A percentile compares a stretch with the other conserved stretches of the same genome.
Evolutionary conservation across 2,113 vertebrate species (phyloP).

Genomic region (Pterocles burchelli): DNA sequence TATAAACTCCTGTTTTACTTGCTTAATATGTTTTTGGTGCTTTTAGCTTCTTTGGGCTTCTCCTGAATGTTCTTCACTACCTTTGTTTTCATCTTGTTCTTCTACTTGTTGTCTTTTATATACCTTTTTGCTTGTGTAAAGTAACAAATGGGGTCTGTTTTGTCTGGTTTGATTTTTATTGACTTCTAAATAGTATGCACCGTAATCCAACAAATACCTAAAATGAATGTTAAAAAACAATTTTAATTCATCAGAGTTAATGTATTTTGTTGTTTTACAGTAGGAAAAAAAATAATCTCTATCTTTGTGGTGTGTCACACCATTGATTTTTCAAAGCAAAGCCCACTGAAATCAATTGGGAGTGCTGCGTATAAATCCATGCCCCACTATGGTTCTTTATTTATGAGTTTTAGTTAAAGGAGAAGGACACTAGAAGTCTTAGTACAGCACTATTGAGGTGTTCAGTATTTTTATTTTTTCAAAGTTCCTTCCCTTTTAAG

Average conservation of each 20-base stretch:
- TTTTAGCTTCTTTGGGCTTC: background rate
- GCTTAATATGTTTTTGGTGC: background rate
- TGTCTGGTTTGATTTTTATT: background rate
- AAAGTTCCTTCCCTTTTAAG: background rate
- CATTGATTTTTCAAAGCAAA: conserved; percentile 30
- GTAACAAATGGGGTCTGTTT: background rate
- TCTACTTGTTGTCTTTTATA: background rate
- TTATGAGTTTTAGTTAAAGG: background rate
- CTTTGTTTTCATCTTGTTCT: background rate
- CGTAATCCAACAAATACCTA: background rate
- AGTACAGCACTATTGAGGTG: background rate
- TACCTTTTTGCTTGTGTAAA: background rate
- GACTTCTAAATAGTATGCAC: background rate
- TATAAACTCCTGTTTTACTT: background rate
- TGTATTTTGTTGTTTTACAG: conserved; percentile 14
- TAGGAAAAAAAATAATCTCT: background rate
- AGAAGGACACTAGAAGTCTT: background rate
- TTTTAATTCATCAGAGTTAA: background rate
- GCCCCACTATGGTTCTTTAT: background rate
- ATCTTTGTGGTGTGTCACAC: background rate
- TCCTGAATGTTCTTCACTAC: background rate
- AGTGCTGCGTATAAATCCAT: background rate
- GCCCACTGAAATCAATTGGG: background rate
- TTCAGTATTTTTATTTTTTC: background rate
- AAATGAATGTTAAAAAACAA: background rate